phyloP scores from a whole-genome alignment of 1,140 invertebrate species.

The Dinoponera quadriceps region DNA sequence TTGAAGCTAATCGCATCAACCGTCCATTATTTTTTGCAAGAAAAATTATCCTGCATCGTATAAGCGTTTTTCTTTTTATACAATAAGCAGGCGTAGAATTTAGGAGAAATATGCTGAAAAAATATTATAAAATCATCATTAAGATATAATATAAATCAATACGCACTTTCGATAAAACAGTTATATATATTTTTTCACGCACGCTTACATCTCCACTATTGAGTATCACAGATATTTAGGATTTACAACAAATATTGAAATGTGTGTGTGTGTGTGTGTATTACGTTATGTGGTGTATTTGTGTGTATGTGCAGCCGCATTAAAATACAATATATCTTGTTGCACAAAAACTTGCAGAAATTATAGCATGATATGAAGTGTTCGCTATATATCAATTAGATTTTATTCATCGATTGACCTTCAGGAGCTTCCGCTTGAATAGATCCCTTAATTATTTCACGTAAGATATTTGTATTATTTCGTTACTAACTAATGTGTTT shows the following conservation, averaged over 20 bases:
- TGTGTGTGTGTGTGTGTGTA: too few relatives aligned
- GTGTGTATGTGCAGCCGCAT: not conserved
- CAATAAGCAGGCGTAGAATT: not conserved
- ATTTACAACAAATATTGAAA: conserved; percentile 16
- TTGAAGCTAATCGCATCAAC: not conserved
- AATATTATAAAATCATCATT: not conserved
- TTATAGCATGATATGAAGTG: not conserved
- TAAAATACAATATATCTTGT: not conserved
- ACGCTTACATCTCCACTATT: not conserved
- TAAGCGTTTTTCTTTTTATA: not conserved
- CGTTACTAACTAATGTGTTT: not conserved
- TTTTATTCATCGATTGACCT: not conserved
- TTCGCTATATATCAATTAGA: not conserved
- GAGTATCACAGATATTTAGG: conserved; percentile 49
- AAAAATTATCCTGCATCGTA: not conserved
- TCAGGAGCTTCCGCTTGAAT: not conserved
- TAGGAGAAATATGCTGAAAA: not conserved
- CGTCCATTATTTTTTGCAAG: not conserved
- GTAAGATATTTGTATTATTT: not conserved
- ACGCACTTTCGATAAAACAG: conserved; percentile 5
- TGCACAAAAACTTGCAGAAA: conserved; percentile 3
- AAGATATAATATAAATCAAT: not conserved
- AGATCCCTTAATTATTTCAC: conserved; percentile 7
- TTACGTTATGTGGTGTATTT: too few relatives aligned
- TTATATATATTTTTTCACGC: conserved; percentile 13